A percentile compares a stretch with the other conserved stretches of the same genome.
These are phyloP conservation scores for Caenorhabditis doughertyi DNA, from an alignment of 2,888 invertebrate species.

Conservation along the genomic window DNA sequence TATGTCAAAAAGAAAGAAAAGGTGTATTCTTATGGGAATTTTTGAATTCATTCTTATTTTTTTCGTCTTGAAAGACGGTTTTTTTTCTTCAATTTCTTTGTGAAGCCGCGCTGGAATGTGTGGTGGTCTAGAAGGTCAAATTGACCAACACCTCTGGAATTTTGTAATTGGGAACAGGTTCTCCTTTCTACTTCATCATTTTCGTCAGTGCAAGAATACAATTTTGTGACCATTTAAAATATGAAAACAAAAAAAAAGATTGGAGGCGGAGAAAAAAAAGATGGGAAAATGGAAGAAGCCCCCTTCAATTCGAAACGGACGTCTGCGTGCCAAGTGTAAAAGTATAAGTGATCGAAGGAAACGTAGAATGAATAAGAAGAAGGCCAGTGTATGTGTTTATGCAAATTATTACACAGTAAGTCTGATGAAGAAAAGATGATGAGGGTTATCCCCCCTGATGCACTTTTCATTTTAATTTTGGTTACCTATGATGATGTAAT, in stretches of 20 bases:
- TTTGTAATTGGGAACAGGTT: conserved; percentile 48
- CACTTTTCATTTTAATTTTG: background rate
- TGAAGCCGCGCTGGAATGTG: conserved; percentile 43
- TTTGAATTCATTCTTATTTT: conserved; percentile 20
- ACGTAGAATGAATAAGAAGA: background rate
- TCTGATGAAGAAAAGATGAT: conserved; percentile 1
- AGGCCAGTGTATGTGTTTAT: conserved; percentile 44
- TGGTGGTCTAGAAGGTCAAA: conserved; percentile 42
- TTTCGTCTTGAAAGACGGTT: background rate
- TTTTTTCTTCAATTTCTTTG: conserved; percentile 22
- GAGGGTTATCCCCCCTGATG: background rate
- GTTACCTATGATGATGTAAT: conserved; percentile 28
- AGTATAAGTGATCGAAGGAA: conserved; percentile 33
- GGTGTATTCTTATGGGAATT: background rate
- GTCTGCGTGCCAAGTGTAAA: conserved; percentile 47
- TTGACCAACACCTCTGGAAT: conserved; percentile 54
- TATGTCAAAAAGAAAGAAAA: conserved; percentile 2
- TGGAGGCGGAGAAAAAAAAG: conserved; percentile 19
- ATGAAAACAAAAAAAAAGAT: conserved; percentile 30
- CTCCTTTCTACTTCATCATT: conserved; percentile 18
- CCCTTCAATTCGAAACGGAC: background rate
- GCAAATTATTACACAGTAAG: conserved; percentile 53
- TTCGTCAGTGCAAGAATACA: conserved; percentile 13
- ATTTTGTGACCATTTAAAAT: conserved; percentile 26
- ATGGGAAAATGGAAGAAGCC: no score